A percentile compares a stretch with the other conserved stretches of the same genome.
These are phyloP conservation scores for Eulacestoma nigropectus DNA, from an alignment of 2,113 vertebrate genomes.

Conservation along the genomic window DNA sequence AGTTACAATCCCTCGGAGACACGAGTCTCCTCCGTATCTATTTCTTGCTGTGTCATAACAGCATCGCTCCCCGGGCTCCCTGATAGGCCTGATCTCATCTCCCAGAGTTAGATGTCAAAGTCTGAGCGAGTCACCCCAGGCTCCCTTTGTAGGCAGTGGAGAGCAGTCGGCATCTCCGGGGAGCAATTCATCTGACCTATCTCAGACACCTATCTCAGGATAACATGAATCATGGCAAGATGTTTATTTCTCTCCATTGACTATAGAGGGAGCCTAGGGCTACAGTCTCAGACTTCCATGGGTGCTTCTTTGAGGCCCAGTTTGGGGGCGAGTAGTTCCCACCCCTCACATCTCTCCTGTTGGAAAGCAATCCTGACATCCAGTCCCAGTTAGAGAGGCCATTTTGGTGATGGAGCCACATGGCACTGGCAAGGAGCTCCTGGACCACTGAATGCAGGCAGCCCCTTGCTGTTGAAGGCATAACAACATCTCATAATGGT, in stretches of 20 bases:
- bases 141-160: slow-evolving; percentile 39
- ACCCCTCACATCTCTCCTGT: not conserved
- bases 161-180: slow-evolving; percentile 35
- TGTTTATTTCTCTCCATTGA: slow-evolving; percentile 62
- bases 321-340: not conserved
- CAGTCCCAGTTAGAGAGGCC: not conserved
- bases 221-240: slow-evolving; percentile 60
- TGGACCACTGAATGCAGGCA: not conserved
- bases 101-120: slow-evolving; percentile 11
- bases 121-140: slow-evolving; percentile 55
- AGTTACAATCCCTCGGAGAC: not conserved
- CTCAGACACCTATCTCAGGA: slow-evolving; percentile 59
- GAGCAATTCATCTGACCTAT: slow-evolving; percentile 61
- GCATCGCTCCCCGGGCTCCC: not conserved
- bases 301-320: not conserved
- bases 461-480: not conserved
- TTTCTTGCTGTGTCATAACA: not conserved
- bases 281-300: slow-evolving; percentile 37
- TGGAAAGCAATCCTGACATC: not conserved
- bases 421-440: not conserved
- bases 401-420: not conserved
- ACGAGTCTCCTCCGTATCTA: not conserved
- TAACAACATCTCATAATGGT: not conserved
- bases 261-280: slow-evolving; percentile 64
- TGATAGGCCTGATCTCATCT: slow-evolving; percentile 53